A percentile compares a stretch with the other conserved stretches of the same genome.
phyloP scores from a whole-genome alignment of 1,140 invertebrate genomes.

The Drosophila paulistorum region DNA sequence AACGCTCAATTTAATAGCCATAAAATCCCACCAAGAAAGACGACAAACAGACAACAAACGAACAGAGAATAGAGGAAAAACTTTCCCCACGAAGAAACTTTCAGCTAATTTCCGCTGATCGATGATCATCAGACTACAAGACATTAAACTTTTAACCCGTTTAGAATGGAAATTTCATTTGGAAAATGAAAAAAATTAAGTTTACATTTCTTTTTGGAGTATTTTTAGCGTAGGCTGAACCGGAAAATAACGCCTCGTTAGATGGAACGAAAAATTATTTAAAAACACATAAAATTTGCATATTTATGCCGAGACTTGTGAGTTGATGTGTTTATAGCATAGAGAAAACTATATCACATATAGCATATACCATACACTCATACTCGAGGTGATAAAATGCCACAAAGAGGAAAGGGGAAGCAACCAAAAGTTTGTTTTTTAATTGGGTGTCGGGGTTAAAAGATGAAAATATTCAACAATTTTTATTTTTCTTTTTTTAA shows the following conservation, averaged over 20 bases:
- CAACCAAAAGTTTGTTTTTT: slow-evolving; percentile 2
- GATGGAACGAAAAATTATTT: slow-evolving; percentile 63
- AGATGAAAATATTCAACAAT: not conserved
- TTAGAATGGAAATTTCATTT: slow-evolving; percentile 64
- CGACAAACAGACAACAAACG: not conserved
- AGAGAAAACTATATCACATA: slow-evolving; percentile 35
- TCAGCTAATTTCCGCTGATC: slow-evolving; percentile 60
- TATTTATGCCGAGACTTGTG: slow-evolving; percentile 65
- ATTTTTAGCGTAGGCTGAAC: slow-evolving; percentile 57
- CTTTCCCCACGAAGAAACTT: slow-evolving; percentile 64
- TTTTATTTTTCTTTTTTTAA: not conserved
- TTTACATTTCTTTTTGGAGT: slow-evolving; percentile 36
- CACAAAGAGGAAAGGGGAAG: not conserved
- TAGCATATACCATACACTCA: not conserved
- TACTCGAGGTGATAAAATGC: slow-evolving; percentile 67
- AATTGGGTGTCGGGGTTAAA: slow-evolving; percentile 6
- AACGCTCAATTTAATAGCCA: slow-evolving; percentile 72
- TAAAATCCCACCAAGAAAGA: slow-evolving; percentile 43
- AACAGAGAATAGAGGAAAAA: slow-evolving; percentile 31
- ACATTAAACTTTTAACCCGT: slow-evolving; percentile 72
- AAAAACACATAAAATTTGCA: slow-evolving; percentile 75
- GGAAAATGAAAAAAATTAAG: slow-evolving; percentile 47
- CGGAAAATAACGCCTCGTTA: slow-evolving; percentile 61
- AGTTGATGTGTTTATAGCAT: slow-evolving; percentile 68
- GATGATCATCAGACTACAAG: slow-evolving; percentile 59